Base-by-base conservation (phyloP, 2,113 vertebrate species). In the Dinomys branickii region DNA sequence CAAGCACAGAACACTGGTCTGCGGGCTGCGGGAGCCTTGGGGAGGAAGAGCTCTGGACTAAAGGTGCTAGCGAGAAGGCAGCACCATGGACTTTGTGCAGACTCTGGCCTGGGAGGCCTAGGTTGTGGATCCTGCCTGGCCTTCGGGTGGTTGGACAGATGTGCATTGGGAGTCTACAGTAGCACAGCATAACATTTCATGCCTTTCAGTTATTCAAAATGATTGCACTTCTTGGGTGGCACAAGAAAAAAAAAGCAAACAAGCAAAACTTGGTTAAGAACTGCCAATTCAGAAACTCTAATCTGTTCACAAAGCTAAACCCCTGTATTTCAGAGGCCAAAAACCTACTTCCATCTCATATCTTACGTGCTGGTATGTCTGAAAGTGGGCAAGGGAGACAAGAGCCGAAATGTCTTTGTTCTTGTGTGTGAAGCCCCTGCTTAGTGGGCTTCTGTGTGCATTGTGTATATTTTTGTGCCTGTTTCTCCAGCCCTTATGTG, bases 201-300 rank as follows among this genome's bases (percentile, higher is more conserved):
- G 56, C 75, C 89, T 95, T 95, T 58, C 94, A 93, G 4, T 94
- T 95, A 92, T 97, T 95, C 91, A 28, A 96, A 96, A 97, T 81
- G 82, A 88, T 91, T 96, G 65, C 38, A 90, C 97, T 96, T 59
- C 65, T 50, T 97, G 97, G 85, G 96, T 96, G 96, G 95, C 73
- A 91, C 35, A 59, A 86, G n/a, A 65, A 50, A 69, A 71, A 85
- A 90, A 56, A 86, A 16, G 54, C 41, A 97, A 97, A 92, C 12
- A 61, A 77, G 93, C 61, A 93, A 88, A 96, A 88, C 85, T 94
- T 73, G 71, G 84, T 95, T 88, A 96, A 94, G 90, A 91, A 88
- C 80, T 77, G 59, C 87, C 89, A 94, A 63, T 95, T 95, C 93
- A 93, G 88, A 97, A 95, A 93, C 67, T 80, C 77, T 92, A 24